Percentiles rank a stretch among this genome's conserved stretches.
Conservation (phyloP, 2,797 vertebrate species). For the Cirrhinus molitorella region DNA sequence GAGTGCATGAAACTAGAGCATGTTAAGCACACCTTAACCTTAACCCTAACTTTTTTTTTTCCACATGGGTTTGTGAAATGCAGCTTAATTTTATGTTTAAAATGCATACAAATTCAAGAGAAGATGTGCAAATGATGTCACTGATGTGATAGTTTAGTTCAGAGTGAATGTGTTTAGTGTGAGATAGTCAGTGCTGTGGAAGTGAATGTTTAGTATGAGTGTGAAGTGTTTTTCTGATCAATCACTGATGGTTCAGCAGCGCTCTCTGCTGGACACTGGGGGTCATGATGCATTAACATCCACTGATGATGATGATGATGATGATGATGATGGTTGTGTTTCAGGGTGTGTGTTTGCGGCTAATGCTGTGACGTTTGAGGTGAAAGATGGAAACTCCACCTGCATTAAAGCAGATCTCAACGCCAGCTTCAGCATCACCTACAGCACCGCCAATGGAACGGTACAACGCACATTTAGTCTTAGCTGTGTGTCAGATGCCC, state of each 20-base stretch:
- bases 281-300: not conserved
- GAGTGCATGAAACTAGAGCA: no score
- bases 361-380: conserved; percentile 82
- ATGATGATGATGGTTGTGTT: not conserved
- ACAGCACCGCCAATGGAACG: conserved; percentile 69
- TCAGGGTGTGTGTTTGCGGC: conserved; percentile 68
- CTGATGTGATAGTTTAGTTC: not conserved
- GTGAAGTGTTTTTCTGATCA: no score
- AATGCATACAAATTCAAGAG: no score
- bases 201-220: no score
- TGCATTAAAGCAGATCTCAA: conserved; percentile 90
- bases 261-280: not conserved
- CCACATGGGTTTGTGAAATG: not conserved
- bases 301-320: not conserved
- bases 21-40: no score
- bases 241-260: not conserved
- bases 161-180: no score
- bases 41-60: no score
- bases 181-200: no score
- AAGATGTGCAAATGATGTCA: not conserved
- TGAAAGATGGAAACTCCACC: conserved; percentile 78
- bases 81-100: not conserved
- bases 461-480: conserved; percentile 67
- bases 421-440: conserved; percentile 81
- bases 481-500: no score